phyloP scores from a whole-genome alignment of 2,113 vertebrate species.

The Mola mola region DNA sequence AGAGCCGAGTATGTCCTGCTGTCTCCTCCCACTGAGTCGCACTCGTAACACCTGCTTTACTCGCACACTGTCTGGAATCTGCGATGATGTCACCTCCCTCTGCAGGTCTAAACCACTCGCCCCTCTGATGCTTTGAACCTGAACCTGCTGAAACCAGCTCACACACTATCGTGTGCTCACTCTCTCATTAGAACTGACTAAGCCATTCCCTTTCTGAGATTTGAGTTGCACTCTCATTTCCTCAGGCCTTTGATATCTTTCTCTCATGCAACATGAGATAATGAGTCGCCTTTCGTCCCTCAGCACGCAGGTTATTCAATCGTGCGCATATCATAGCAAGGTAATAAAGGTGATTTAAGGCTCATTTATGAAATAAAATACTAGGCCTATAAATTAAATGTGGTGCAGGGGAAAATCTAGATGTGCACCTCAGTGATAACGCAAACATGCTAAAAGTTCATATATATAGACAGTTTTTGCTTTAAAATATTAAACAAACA shows the following conservation, averaged over 20 bases:
- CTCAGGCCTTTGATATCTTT: background rate
- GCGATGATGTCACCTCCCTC: slow-evolving; percentile 67
- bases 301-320: too few relatives aligned
- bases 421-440: too few relatives aligned
- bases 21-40: slow-evolving; percentile 38
- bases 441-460: too few relatives aligned
- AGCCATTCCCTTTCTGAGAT: slow-evolving; percentile 31
- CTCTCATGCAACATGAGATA: slow-evolving; percentile 54
- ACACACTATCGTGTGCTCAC: background rate
- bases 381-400: too few relatives aligned
- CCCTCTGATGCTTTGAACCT: slow-evolving; percentile 16
- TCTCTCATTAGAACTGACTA: slow-evolving; percentile 9
- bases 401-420: too few relatives aligned
- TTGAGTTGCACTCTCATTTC: background rate
- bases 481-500: too few relatives aligned
- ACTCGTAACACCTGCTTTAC: slow-evolving; percentile 72
- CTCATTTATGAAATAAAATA: background rate
- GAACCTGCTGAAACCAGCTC: slow-evolving; percentile 9
- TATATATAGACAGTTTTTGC: too few relatives aligned
- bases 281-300: slow-evolving; percentile 5
- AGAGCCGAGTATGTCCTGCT: background rate
- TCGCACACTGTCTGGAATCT: slow-evolving; percentile 74
- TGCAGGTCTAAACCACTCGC: slow-evolving; percentile 31
- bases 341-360: background rate
- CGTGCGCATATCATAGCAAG: too few relatives aligned